A percentile compares a stretch with the other conserved stretches of the same genome.
Conservation (phyloP, 2,888 invertebrate species). For the Meganola albula region DNA sequence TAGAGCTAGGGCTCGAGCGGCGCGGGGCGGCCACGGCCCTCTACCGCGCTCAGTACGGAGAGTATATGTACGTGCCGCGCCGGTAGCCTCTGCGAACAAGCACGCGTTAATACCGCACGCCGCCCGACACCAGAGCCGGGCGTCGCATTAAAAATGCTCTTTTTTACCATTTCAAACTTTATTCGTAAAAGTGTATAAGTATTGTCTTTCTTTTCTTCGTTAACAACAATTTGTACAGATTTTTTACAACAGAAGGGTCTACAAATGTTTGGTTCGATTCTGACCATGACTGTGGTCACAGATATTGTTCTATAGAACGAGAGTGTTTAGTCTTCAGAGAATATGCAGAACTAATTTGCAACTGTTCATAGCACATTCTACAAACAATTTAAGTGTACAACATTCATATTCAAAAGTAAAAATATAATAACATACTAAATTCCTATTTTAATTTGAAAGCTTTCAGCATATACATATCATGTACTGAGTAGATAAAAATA, state of each 20-base stretch:
- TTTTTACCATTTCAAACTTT: constrained; percentile 56
- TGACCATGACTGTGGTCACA: no score
- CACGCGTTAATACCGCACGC: constrained; percentile 41
- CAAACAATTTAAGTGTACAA: no score
- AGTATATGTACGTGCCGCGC: constrained; percentile 83
- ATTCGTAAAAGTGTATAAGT: constrained; percentile 64
- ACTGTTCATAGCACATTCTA: constrained; percentile 20
- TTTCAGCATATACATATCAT: no score
- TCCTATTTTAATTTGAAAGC: no score
- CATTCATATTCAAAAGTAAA: no score
- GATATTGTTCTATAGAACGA: no score
- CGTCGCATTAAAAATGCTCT: constrained; percentile 64
- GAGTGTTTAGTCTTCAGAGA: no score
- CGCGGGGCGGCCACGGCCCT: constrained; percentile 34
- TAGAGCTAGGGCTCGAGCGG: constrained; percentile 24
- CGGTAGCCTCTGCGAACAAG: constrained; percentile 82
- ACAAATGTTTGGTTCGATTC: no score
- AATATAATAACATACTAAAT: no score
- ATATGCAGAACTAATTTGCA: constrained; percentile 30
- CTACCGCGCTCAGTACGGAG: constrained; percentile 81
- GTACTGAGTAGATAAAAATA: no score
- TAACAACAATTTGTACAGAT: constrained; percentile 33
- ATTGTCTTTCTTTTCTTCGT: constrained; percentile 39
- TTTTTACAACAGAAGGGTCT: constrained; percentile 30
- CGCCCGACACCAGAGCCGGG: constrained; percentile 35